phyloP scores from a whole-genome alignment of 2,797 vertebrate species.

The Naso thynnoides region DNA sequence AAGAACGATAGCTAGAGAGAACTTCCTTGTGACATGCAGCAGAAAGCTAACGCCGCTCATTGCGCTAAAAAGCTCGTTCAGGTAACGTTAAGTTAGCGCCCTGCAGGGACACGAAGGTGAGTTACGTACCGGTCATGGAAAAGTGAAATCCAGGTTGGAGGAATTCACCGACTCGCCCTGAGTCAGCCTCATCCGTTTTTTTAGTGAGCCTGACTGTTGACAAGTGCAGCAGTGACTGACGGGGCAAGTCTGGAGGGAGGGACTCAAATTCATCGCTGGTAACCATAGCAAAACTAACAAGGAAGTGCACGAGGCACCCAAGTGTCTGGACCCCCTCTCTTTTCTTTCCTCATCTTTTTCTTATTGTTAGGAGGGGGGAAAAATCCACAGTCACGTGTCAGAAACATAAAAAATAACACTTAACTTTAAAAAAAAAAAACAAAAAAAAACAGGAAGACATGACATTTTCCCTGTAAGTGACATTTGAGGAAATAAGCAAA shows the following conservation, averaged over 20 bases:
- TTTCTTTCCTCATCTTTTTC: too few relatives aligned
- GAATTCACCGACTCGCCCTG: background rate
- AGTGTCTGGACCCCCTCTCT: too few relatives aligned
- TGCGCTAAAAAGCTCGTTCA: background rate
- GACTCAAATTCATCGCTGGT: constrained; percentile 48
- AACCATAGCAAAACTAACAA: constrained; percentile 54
- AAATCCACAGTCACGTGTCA: too few relatives aligned
- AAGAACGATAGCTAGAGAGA: background rate
- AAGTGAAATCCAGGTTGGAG: background rate
- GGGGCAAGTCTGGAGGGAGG: constrained; percentile 45
- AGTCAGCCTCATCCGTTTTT: fast-evolving
- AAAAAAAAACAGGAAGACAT: too few relatives aligned
- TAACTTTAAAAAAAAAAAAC: too few relatives aligned
- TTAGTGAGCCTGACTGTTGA: background rate
- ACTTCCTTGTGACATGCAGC: background rate
- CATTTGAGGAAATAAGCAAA: constrained; percentile 5
- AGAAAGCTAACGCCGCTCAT: background rate
- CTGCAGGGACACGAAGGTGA: background rate
- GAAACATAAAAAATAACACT: too few relatives aligned
- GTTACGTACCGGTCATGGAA: constrained; percentile 48
- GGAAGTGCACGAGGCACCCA: constrained; percentile 50
- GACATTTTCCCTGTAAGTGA: background rate
- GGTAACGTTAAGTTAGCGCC: background rate
- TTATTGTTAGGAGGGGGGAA: too few relatives aligned
- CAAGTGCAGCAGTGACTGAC: constrained; percentile 16